A percentile compares a stretch with the other conserved stretches of the same genome.
Evolutionary conservation across 1,140 invertebrate genomes (phyloP).

Genomic region (Glossosoma conforme): DNA sequence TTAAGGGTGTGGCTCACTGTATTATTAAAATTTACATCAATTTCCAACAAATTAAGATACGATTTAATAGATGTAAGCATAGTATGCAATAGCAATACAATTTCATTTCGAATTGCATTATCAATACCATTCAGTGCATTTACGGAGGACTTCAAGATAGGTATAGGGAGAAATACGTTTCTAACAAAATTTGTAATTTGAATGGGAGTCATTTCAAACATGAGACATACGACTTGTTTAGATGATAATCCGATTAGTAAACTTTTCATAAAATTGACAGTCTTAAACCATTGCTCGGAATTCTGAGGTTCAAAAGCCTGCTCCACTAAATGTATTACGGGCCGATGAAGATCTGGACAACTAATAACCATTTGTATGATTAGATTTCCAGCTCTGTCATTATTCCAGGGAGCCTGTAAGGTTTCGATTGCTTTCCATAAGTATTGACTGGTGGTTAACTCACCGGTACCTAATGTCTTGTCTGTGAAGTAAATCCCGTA

Average conservation of each 20-base stretch:
- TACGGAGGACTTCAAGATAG: slow-evolving; percentile 46
- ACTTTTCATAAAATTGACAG: slow-evolving; percentile 50
- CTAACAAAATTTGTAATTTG: slow-evolving; percentile 49
- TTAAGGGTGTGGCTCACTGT: slow-evolving; percentile 38
- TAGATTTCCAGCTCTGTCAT: slow-evolving; percentile 58
- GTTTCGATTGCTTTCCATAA: slow-evolving; percentile 59
- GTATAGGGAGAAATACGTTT: slow-evolving; percentile 46
- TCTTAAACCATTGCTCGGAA: slow-evolving; percentile 54
- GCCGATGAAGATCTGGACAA: slow-evolving; percentile 68
- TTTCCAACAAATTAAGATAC: slow-evolving; percentile 41
- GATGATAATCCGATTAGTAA: slow-evolving; percentile 47
- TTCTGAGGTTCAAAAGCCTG: slow-evolving; percentile 55
- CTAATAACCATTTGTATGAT: slow-evolving; percentile 59
- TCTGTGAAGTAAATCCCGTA: slow-evolving; percentile 65
- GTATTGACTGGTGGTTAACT: slow-evolving; percentile 57
- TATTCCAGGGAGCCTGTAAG: slow-evolving; percentile 60
- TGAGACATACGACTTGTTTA: slow-evolving; percentile 38
- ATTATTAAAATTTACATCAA: slow-evolving; percentile 34
- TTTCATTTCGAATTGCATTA: slow-evolving; percentile 42
- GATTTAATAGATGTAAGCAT: slow-evolving; percentile 45
- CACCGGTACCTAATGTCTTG: slow-evolving; percentile 52
- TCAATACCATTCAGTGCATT: slow-evolving; percentile 40
- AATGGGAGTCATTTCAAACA: slow-evolving; percentile 37
- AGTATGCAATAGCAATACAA: slow-evolving; percentile 44
- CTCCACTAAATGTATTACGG: slow-evolving; percentile 54